A percentile compares a stretch with the other conserved stretches of the same genome.
Conservation (phyloP, 2,888 invertebrate species). For the Amphipyra tragopoginis region DNA sequence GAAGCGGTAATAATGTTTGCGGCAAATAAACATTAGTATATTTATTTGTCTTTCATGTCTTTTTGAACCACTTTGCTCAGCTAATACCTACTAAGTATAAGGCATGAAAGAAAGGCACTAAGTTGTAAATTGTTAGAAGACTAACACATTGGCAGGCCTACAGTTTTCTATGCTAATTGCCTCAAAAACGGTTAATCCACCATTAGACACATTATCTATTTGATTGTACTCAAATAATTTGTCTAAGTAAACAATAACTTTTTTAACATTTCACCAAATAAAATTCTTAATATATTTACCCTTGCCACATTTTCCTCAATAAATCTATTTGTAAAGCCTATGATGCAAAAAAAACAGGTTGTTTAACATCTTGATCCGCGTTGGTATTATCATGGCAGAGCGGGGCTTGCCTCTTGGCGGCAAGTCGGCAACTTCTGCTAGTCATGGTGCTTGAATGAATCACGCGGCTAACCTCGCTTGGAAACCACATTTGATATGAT, state of each 20-base stretch:
- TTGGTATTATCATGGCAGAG: slow-evolving; percentile 63
- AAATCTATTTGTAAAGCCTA: slow-evolving; percentile 57
- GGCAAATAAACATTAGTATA: slow-evolving; percentile 64
- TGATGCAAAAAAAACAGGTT: slow-evolving; percentile 71
- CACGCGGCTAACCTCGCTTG: slow-evolving; percentile 30
- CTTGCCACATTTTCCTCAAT: slow-evolving; percentile 28
- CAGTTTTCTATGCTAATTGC: too few species aligned
- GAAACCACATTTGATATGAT: slow-evolving; percentile 25
- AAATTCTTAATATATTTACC: background rate
- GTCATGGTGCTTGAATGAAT: slow-evolving; percentile 75
- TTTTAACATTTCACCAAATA: too few species aligned
- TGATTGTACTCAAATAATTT: too few species aligned
- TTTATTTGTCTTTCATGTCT: slow-evolving; percentile 19
- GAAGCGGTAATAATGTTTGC: slow-evolving; percentile 79
- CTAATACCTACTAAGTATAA: background rate
- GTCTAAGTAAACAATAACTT: too few species aligned
- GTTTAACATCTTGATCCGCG: slow-evolving; percentile 82
- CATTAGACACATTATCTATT: too few species aligned
- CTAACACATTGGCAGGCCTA: too few species aligned
- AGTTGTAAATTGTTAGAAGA: background rate
- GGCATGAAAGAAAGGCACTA: background rate
- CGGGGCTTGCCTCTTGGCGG: slow-evolving; percentile 71
- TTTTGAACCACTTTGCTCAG: slow-evolving; percentile 10
- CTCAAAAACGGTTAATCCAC: too few species aligned
- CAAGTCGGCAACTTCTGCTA: slow-evolving; percentile 67